phyloP scores from a whole-genome alignment of 2,888 invertebrate genomes.

The Cinara cedri region DNA sequence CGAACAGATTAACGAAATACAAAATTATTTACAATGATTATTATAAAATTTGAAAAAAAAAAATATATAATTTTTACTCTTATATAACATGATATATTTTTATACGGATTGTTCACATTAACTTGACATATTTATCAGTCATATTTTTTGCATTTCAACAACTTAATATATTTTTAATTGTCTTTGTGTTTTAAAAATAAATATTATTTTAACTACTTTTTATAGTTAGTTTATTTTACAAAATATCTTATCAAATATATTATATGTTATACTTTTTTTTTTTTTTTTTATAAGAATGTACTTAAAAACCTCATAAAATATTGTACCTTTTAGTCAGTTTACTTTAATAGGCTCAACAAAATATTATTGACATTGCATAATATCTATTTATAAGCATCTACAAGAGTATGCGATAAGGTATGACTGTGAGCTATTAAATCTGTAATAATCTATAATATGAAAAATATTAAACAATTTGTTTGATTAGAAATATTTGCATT shows the following conservation, averaged over 20 bases:
- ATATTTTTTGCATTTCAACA: conserved; percentile 37
- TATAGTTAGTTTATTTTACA: not conserved
- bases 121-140: conserved; percentile 37
- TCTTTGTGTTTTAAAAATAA: conserved; percentile 25
- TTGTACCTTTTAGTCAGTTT: not conserved
- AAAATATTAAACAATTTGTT: too few species aligned
- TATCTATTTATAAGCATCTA: not conserved
- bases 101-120: conserved; percentile 25
- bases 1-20: conserved; percentile 77
- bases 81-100: too few species aligned
- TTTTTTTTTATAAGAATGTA: not conserved
- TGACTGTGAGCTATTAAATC: not conserved
- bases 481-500: too few species aligned
- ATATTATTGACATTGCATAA: not conserved
- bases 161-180: conserved; percentile 11
- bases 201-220: not conserved
- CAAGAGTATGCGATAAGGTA: not conserved
- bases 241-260: not conserved
- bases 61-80: not conserved
- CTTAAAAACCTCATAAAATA: not conserved
- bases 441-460: too few species aligned
- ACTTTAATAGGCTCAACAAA: not conserved
- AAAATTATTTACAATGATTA: conserved; percentile 63
- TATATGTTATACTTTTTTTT: not conserved
- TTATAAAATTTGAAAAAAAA: not conserved